These are phyloP conservation scores for Phalloptychus januarius DNA, from an alignment of 2,797 vertebrate species.

Conservation along the genomic window DNA sequence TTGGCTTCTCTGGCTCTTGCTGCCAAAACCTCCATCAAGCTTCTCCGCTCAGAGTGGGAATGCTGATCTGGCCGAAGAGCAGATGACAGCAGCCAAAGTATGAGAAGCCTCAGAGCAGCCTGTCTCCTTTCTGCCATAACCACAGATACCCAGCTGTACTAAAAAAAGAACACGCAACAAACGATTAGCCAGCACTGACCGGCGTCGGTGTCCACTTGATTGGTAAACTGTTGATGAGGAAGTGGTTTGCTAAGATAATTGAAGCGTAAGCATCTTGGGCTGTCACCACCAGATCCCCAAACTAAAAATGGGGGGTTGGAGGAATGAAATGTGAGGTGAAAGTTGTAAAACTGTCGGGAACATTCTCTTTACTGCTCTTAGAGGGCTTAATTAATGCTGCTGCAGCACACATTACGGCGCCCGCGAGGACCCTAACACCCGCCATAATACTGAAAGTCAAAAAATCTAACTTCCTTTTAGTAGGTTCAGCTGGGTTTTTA, in stretches of 20 bases:
- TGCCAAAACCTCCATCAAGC: slow-evolving; percentile 65
- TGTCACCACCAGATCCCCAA: neutral
- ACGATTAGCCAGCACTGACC: slow-evolving; percentile 30
- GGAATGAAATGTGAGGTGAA: slow-evolving; percentile 12
- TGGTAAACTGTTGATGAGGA: slow-evolving; percentile 13
- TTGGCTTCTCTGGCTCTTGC: slow-evolving; percentile 46
- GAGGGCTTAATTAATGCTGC: slow-evolving; percentile 34
- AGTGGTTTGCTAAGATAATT: slow-evolving; percentile 30
- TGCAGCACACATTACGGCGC: slow-evolving; percentile 14
- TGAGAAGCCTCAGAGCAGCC: slow-evolving; percentile 49
- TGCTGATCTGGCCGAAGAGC: slow-evolving; percentile 48
- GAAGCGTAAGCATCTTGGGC: slow-evolving; percentile 25
- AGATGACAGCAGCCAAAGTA: slow-evolving; percentile 37
- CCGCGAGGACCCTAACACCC: neutral
- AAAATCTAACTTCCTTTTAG: neutral
- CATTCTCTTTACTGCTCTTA: slow-evolving; percentile 16
- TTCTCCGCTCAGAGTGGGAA: slow-evolving; percentile 50
- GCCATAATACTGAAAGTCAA: neutral
- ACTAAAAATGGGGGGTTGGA: slow-evolving; percentile 20
- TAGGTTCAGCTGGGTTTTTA: slow-evolving; percentile 6
- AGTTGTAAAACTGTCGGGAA: slow-evolving; percentile 8
- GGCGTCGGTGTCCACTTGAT: slow-evolving; percentile 6
- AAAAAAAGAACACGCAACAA: neutral
- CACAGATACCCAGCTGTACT: slow-evolving; percentile 1
- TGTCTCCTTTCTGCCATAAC: slow-evolving; percentile 17